Base-by-base conservation (phyloP, 2,113 vertebrate genomes). In the Phodopus roborovskii region DNA sequence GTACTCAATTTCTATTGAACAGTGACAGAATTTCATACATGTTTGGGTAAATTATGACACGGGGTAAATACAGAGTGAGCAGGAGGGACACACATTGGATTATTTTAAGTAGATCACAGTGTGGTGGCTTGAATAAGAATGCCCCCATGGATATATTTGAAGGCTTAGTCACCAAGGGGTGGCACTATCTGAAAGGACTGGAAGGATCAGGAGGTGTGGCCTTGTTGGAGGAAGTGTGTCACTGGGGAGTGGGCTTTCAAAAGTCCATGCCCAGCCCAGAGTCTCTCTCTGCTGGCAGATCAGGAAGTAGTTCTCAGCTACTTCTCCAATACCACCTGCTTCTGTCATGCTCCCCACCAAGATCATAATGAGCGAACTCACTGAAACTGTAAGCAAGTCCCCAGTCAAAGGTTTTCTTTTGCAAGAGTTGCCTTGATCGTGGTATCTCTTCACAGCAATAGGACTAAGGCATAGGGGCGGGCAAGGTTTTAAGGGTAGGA, bases 1-100 rank as follows among this genome's bases (percentile, higher is more conserved):
- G 26, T 95, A 90, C 60, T 39, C 33, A 39, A 71, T 73, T 88
- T 91, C 56, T 39, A 95, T 50, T 84, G 85, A 95, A 91, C 53
- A 96, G 22, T 71, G 39, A 96, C 45, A 89, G 45, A 78, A 58
- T 64, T 94, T 70, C 77, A 1, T 70, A 45, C 33, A 26, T 82
- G 30, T 48, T 26, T 74, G 64, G 42, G 79, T 79, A 19, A 91
- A 89, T 36, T 24, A 4, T 1, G 0, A 87, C 19, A 0, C 4
- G 68, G 56, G 22, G 56, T 71, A 20, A 79, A 7, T 39, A 48
- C 3, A 74, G 50, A 86, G 50, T 68, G 77, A 92, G 92, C 7
- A 91, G 19, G 26, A 93, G 87, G 15, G 58, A 4, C 7, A 58
- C 7, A 12, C 4, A 53, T 9, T 64, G 7, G 7, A 45, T 81